Conservation (phyloP, 2,888 invertebrate genomes). For the Sericinus montela region DNA sequence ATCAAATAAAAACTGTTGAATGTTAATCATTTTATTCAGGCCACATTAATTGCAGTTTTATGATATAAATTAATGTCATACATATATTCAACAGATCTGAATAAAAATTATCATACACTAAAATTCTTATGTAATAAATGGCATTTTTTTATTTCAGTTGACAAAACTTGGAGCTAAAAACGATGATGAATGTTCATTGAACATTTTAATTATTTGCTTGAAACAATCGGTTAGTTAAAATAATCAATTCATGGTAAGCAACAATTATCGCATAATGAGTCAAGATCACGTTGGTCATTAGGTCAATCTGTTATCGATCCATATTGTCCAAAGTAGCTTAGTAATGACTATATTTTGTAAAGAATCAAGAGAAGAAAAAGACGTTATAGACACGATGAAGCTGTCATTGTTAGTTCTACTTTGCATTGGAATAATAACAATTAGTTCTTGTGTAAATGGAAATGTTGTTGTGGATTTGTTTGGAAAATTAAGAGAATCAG, state of each 20-base stretch:
- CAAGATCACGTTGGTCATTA: constrained; percentile 13
- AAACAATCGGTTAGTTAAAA: constrained; percentile 1
- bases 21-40: no score
- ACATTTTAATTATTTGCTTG: constrained; percentile 4
- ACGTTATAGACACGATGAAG: constrained; percentile 35
- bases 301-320: constrained; percentile 18
- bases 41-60: no score
- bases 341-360: constrained; percentile 13
- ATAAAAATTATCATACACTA: no score
- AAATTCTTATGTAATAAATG: background rate
- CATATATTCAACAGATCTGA: no score
- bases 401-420: constrained; percentile 30
- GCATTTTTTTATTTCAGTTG: constrained; percentile 15
- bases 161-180: background rate
- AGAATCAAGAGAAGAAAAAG: constrained; percentile 14
- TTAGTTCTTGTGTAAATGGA: constrained; percentile 33
- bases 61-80: no score
- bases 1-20: no score
- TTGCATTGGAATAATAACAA: constrained; percentile 32
- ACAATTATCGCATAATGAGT: constrained; percentile 11
- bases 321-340: constrained; percentile 14
- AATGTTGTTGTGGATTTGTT: constrained; percentile 36
- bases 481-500: constrained; percentile 32
- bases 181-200: constrained; percentile 1
- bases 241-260: constrained; percentile 17